These are phyloP conservation scores for Euplagia quadripunctaria DNA, from an alignment of 2,888 invertebrate genomes.

Conservation along the genomic window DNA sequence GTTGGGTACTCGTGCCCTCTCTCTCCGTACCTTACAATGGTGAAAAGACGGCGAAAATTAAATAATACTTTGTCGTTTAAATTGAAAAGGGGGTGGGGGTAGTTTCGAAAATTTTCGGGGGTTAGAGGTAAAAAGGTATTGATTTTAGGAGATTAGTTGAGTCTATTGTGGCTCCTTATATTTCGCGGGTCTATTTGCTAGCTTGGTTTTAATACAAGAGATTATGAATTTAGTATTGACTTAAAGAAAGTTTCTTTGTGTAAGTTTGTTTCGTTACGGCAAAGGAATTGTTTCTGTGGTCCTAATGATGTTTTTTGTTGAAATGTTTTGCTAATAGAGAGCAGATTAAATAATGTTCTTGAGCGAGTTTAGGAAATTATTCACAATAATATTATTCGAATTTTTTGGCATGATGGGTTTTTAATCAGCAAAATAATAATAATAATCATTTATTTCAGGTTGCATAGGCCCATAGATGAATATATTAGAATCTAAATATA, in stretches of 20 bases:
- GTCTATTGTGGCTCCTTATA: slow-evolving; percentile 60
- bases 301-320: slow-evolving; percentile 10
- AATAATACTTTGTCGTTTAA: slow-evolving; percentile 87
- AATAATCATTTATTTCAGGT: no score
- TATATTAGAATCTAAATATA: no score
- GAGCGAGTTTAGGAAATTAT: neutral
- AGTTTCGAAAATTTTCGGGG: slow-evolving; percentile 80
- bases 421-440: no score
- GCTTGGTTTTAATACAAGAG: slow-evolving; percentile 40
- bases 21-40: slow-evolving; percentile 82
- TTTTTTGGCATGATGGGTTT: no score
- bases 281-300: slow-evolving; percentile 8
- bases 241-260: slow-evolving; percentile 16
- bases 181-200: slow-evolving; percentile 45
- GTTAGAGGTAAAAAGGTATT: slow-evolving; percentile 85
- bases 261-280: neutral
- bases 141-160: slow-evolving; percentile 82
- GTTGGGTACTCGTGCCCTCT: slow-evolving; percentile 63
- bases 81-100: slow-evolving; percentile 78
- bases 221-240: slow-evolving; percentile 33
- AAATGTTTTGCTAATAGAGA: neutral
- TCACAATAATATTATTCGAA: no score
- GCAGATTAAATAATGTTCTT: neutral
- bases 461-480: no score
- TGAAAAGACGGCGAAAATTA: slow-evolving; percentile 86